Conservation (phyloP, 2,113 vertebrate species). For the Drymodes brunneopygia region DNA sequence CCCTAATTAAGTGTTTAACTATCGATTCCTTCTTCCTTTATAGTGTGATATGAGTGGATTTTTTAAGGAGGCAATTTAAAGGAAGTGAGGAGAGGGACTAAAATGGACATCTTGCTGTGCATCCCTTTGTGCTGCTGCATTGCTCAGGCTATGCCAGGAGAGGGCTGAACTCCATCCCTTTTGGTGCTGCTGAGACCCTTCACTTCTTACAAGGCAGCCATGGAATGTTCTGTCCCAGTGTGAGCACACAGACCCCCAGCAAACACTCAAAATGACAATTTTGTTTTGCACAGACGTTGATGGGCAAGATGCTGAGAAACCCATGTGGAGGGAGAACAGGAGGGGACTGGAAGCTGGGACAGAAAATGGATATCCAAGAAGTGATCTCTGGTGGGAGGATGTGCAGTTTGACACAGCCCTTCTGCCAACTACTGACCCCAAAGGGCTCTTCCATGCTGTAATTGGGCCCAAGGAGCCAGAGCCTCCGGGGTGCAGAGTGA, state of each 20-base stretch:
- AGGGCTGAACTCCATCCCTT: background rate
- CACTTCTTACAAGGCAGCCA: background rate
- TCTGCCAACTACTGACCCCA: background rate
- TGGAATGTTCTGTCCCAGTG: background rate
- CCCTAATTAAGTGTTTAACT: background rate
- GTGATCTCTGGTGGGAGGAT: background rate
- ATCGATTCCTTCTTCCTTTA: background rate
- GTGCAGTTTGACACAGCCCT: rapidly evolving
- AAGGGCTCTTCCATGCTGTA: rapidly evolving
- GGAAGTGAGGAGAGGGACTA: background rate
- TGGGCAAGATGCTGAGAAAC: background rate
- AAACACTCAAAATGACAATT: background rate
- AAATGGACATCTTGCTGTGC: background rate
- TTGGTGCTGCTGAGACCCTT: background rate
- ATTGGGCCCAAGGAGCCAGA: background rate
- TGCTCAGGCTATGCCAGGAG: background rate
- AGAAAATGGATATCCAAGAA: background rate
- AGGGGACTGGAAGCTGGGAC: background rate
- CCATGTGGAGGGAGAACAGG: background rate
- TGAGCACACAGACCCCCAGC: background rate
- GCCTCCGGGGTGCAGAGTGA: background rate
- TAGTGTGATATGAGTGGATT: background rate
- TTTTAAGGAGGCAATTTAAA: background rate
- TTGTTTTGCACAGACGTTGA: background rate
- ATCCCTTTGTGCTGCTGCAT: constrained; percentile 18